A percentile compares a stretch with the other conserved stretches of the same genome.
Conservation (phyloP, 2,888 invertebrate species). For the Megalurothrips usitatus region DNA sequence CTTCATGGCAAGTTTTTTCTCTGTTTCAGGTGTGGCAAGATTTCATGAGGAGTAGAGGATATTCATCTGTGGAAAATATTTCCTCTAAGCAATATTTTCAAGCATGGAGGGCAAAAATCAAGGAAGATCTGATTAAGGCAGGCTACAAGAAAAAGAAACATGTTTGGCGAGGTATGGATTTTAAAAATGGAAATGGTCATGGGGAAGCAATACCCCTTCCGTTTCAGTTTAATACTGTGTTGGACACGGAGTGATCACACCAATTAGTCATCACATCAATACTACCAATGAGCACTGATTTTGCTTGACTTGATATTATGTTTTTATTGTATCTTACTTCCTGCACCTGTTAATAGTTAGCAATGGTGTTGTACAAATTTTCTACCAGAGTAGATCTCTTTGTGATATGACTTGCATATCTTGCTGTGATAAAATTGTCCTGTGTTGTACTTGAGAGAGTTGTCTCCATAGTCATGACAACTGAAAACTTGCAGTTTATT, state of each 20-base stretch:
- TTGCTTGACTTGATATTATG: background rate
- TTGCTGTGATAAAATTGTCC: background rate
- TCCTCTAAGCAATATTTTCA: background rate
- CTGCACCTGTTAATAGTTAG: background rate
- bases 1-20: background rate
- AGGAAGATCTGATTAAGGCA: conserved; percentile 1
- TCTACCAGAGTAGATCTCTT: background rate
- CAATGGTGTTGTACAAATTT: background rate
- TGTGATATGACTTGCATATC: conserved; percentile 4
- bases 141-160: background rate
- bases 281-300: background rate
- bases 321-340: background rate
- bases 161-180: conserved; percentile 2
- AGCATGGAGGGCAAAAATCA: conserved; percentile 12
- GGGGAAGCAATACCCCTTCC: background rate
- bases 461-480: too few relatives aligned
- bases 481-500: background rate
- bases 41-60: background rate
- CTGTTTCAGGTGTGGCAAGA: conserved; percentile 9
- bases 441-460: background rate
- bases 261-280: background rate
- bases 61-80: background rate
- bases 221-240: background rate
- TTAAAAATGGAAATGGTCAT: background rate
- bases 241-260: background rate